Evolutionary conservation across 35 echinoderm and acorn worm genomes (phyloP).

Genomic region (Lytechinus variegatus): DNA sequence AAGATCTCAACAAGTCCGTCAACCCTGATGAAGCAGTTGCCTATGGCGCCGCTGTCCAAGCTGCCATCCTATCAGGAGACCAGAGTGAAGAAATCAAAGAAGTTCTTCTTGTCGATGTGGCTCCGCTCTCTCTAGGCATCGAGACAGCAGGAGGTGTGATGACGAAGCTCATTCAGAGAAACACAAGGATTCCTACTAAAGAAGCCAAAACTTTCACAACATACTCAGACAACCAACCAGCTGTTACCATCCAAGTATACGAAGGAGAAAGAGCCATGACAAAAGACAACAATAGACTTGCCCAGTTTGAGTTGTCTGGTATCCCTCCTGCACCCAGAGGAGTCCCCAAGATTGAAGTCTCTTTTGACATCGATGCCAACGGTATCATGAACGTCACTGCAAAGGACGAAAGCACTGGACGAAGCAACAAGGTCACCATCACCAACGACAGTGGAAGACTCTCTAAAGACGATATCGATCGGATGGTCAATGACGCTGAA

Average conservation of each 20-base stretch:
- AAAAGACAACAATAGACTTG: constrained; percentile 75
- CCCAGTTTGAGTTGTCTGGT: constrained; percentile 69
- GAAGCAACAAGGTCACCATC: constrained; percentile 69
- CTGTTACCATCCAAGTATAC: constrained; percentile 67
- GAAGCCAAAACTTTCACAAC: constrained; percentile 51
- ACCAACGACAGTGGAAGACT: constrained; percentile 64
- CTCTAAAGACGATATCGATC: constrained; percentile 69
- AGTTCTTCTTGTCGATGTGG: constrained; percentile 87
- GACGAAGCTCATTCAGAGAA: constrained; percentile 81
- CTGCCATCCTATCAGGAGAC: constrained; percentile 78
- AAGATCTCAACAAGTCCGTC: constrained; percentile 73
- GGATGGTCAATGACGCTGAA: constrained; percentile 81
- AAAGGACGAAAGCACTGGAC: constrained; percentile 68
- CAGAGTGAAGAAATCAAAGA: constrained; percentile 69
- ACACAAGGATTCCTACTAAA: constrained; percentile 68
- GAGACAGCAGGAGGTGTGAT: constrained; percentile 91
- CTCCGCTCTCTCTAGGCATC: constrained; percentile 80
- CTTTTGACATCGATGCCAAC: constrained; percentile 80
- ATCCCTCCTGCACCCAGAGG: constrained; percentile 77
- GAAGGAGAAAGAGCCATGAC: constrained; percentile 79
- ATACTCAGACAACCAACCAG: constrained; percentile 73
- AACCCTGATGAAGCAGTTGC: constrained; percentile 86
- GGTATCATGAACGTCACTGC: constrained; percentile 85
- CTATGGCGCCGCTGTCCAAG: constrained; percentile 81
- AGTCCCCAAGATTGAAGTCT: constrained; percentile 77